Conservation (phyloP, 2,888 invertebrate genomes). For the Cephus pygmeus region DNA sequence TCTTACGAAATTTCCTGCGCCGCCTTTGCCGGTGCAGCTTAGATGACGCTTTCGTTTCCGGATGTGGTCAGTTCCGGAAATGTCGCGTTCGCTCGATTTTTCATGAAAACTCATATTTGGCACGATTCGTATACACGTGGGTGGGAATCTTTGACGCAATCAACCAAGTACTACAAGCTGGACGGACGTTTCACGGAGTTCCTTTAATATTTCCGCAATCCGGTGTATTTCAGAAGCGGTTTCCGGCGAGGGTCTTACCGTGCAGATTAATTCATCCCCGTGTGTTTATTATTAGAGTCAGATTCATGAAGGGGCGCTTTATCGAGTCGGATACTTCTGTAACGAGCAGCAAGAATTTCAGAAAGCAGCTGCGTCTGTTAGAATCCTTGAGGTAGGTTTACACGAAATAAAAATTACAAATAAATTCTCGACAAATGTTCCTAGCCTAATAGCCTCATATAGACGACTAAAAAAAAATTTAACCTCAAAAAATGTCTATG, state of each 20-base stretch:
- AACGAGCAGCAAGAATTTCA: not conserved
- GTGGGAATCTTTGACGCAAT: constrained; percentile 20
- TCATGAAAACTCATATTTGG: not conserved
- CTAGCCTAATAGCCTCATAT: not conserved
- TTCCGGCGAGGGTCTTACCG: constrained; percentile 28
- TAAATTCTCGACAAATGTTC: not conserved
- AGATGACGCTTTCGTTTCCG: not conserved
- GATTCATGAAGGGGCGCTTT: not conserved
- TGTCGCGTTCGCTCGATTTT: not conserved
- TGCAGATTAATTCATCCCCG: constrained; percentile 24
- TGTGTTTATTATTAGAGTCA: constrained; percentile 3
- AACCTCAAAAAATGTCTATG: not conserved
- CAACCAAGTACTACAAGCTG: constrained; percentile 4
- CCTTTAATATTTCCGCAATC: constrained; percentile 31
- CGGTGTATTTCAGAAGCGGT: constrained; percentile 21
- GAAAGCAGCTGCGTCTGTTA: not conserved
- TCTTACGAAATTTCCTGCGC: not conserved
- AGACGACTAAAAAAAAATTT: not conserved
- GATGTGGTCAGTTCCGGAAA: not conserved
- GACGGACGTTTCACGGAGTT: constrained; percentile 21
- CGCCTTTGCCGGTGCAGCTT: not conserved
- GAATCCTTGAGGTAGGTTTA: not conserved
- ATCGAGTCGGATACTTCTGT: not conserved
- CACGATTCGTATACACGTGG: not conserved
- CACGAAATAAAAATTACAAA: not conserved